Evolutionary conservation across 2,888 invertebrate species (phyloP), one percentile per base, ranked within the genome.

Genomic region (Chaitophorus viminalis): DNA sequence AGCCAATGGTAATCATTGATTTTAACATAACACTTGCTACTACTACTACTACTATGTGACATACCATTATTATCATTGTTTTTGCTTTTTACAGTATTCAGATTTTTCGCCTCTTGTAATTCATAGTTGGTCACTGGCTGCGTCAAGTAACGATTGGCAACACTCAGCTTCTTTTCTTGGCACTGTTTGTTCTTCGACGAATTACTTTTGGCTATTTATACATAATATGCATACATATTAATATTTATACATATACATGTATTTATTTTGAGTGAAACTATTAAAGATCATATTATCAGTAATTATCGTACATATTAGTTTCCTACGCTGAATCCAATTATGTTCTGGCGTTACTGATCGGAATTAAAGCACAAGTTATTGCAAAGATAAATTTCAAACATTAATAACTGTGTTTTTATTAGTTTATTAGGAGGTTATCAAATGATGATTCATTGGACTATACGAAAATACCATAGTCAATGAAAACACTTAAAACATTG

Each of bases 121-220:
- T 94, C 94, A 88, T 94, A 93, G 89, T 93, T 92, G 21, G 95
- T 94, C 70, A 95, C 93, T 0, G 95, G 95, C 93, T 95, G 95
- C 0, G 95, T 95, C 90, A 93, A 93, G 89, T 95, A 94, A 36
- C 95, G 92, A 3, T 93, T 93, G 0, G 93, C 87, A 74, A 39
- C 79, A 74, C 52, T 81, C 39, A 39, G 60, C 39, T 81, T 87
- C 74, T 87, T 87, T 87, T 87, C 87, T 87, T 87, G 87, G 87
- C 87, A 87, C 79, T 87, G 65, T 60, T 87, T 87, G 39, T 72
- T 65, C n/a, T 81, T 87, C 25, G 87, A 60, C n/a, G 79, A 39
- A 65, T 65, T 79, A 60, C 79, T 74, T 81, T 79, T 72, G 60
- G 74, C 87, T 87, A 87, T 87, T 87, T 87, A 81, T 87, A 86